Evolutionary conservation across 2,113 vertebrate genomes (phyloP).

Genomic region (Ophthalmolycus amberensis): DNA sequence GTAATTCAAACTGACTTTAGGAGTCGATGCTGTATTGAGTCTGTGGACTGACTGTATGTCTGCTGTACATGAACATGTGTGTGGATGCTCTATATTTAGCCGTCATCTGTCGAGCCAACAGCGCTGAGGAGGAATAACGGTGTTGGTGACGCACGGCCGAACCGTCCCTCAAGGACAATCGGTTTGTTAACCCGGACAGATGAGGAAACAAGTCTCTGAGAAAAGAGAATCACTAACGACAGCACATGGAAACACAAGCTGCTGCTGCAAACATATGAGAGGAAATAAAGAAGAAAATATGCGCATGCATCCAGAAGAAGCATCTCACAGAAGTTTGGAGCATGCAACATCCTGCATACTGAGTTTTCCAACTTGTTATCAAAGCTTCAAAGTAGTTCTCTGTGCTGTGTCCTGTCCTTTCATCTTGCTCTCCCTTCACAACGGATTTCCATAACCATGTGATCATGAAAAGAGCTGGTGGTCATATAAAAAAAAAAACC

Average conservation of each 20-base stretch:
- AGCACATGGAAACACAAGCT: neutral
- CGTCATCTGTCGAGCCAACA: constrained; percentile 1
- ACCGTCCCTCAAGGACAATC: constrained; percentile 37
- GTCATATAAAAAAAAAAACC: neutral
- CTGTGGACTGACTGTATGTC: neutral
- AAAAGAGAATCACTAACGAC: neutral
- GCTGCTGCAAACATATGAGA: neutral
- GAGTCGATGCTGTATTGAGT: neutral
- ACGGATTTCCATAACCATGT: constrained; percentile 10
- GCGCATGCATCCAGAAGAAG: neutral
- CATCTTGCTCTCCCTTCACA: constrained; percentile 8
- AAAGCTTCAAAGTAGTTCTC: constrained; percentile 3
- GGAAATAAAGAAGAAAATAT: neutral
- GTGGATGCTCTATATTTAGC: constrained; percentile 8
- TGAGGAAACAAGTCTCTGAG: neutral
- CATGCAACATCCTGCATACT: neutral
- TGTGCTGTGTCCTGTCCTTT: constrained; percentile 13
- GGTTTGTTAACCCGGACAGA: constrained; percentile 20
- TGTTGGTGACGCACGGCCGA: neutral
- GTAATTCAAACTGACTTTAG: neutral
- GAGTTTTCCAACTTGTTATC: neutral
- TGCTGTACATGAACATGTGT: neutral
- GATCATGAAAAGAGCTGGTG: neutral
- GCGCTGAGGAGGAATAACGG: neutral
- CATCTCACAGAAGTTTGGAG: neutral